phyloP scores from a whole-genome alignment of 2,888 invertebrate species.

The Andrena fulva region DNA sequence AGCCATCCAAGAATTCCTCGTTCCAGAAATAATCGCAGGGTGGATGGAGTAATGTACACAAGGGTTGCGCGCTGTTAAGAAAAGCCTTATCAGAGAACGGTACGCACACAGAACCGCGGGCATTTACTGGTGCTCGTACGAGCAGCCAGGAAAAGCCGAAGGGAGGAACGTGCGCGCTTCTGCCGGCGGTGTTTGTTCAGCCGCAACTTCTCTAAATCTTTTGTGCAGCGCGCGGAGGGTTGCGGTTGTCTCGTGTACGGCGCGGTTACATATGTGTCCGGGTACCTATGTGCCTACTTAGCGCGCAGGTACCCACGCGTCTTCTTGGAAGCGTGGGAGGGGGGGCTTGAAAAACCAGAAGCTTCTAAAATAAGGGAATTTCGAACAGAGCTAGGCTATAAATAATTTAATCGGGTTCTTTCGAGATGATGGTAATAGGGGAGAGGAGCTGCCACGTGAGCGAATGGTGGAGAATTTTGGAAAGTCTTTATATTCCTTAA shows the following conservation, averaged over 20 bases:
- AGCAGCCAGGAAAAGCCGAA: constrained; percentile 68
- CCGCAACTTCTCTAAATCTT: constrained; percentile 85
- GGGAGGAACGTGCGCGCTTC: constrained; percentile 76
- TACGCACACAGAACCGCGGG: constrained; percentile 35
- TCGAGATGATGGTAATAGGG: no score
- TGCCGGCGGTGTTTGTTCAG: constrained; percentile 83
- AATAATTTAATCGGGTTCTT: neutral
- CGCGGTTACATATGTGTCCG: constrained; percentile 66
- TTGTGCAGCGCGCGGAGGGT: constrained; percentile 77
- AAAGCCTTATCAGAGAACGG: constrained; percentile 55
- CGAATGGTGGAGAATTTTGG: neutral
- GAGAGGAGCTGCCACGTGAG: neutral
- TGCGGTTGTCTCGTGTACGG: constrained; percentile 72
- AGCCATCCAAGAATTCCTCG: neutral
- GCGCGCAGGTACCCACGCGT: constrained; percentile 38
- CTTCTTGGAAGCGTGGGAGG: constrained; percentile 6
- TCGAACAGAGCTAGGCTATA: neutral
- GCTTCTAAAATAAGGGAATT: constrained; percentile 5
- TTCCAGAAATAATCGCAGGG: constrained; percentile 7
- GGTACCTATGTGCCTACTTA: constrained; percentile 55
- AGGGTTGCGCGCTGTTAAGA: constrained; percentile 47
- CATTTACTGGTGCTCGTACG: constrained; percentile 52
- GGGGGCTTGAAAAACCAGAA: neutral
- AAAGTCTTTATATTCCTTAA: neutral
- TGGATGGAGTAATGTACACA: constrained; percentile 16